Evolutionary conservation across 2,113 vertebrate genomes (phyloP).

Genomic region (Hyaena hyaena): DNA sequence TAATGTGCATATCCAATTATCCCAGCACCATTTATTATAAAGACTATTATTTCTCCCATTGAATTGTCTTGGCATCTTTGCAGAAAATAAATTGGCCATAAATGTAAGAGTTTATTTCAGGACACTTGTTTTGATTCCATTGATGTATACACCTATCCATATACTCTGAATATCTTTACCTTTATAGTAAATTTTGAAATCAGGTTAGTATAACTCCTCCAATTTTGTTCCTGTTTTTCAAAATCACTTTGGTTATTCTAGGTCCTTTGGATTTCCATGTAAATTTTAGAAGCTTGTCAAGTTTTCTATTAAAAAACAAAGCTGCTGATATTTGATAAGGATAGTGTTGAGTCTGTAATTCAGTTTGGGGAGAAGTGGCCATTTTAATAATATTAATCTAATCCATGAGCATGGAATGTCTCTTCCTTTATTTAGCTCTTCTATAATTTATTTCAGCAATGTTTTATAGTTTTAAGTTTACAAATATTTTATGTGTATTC

Average conservation of each 20-base stretch:
- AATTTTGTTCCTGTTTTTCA: conserved; percentile 38
- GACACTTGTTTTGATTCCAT: background rate
- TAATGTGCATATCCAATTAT: background rate
- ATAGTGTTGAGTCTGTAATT: conserved; percentile 40
- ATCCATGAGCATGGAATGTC: background rate
- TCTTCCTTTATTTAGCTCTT: conserved; percentile 43
- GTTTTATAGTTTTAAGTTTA: conserved; percentile 21
- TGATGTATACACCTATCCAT: background rate
- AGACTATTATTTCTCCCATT: background rate
- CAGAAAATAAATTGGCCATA: conserved; percentile 2
- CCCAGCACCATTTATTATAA: background rate
- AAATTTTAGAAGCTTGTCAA: conserved; percentile 43
- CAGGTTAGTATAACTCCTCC: background rate
- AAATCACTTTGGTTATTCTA: conserved; percentile 3
- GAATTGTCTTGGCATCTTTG: conserved; percentile 32
- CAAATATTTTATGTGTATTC: background rate
- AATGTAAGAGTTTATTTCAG: conserved; percentile 32
- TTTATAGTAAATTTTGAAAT: conserved; percentile 43
- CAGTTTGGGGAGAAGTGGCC: background rate
- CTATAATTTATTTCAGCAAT: conserved; percentile 7
- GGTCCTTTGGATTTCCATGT: background rate
- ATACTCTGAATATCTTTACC: background rate
- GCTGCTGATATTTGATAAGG: background rate
- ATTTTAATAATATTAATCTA: conserved; percentile 60
- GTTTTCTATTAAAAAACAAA: conserved; percentile 42